phyloP scores from a whole-genome alignment of 2,888 invertebrate species.

The Clunio marinus region DNA sequence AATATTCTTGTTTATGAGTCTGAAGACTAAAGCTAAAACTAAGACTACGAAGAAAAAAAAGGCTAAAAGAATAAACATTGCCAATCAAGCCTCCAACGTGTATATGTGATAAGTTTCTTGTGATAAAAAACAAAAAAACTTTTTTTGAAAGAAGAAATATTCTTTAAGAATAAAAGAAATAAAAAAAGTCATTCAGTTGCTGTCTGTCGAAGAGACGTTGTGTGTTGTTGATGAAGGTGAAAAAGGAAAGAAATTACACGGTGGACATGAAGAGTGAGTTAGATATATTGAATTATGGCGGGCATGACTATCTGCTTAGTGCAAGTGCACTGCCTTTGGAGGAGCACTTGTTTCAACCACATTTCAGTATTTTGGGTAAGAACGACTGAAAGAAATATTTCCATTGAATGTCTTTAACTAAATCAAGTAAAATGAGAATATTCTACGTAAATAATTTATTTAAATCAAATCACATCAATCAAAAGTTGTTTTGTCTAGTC shows the following conservation, averaged over 20 bases:
- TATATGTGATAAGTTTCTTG: neutral
- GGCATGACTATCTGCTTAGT: constrained; percentile 32
- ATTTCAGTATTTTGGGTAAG: constrained; percentile 37
- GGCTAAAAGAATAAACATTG: neutral
- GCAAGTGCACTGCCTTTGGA: constrained; percentile 30
- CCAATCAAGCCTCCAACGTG: neutral
- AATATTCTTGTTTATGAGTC: neutral
- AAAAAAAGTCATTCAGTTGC: neutral
- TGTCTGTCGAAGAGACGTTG: neutral
- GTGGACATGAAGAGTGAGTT: constrained; percentile 37
- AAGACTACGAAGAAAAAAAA: too few species aligned
- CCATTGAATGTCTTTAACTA: too few species aligned
- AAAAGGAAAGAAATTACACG: constrained; percentile 21
- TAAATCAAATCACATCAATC: too few species aligned
- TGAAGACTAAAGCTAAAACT: too few species aligned
- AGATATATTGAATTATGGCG: constrained; percentile 26
- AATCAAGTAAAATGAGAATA: too few species aligned
- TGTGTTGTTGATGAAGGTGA: constrained; percentile 25
- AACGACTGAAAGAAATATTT: too few species aligned
- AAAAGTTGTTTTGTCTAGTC: too few species aligned
- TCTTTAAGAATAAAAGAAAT: neutral
- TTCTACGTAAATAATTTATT: too few species aligned
- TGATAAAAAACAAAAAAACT: neutral
- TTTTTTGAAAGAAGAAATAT: neutral
- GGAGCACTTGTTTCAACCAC: constrained; percentile 30